Conservation (phyloP, 2,888 invertebrate genomes). For the Amblyjoppa proteus region DNA sequence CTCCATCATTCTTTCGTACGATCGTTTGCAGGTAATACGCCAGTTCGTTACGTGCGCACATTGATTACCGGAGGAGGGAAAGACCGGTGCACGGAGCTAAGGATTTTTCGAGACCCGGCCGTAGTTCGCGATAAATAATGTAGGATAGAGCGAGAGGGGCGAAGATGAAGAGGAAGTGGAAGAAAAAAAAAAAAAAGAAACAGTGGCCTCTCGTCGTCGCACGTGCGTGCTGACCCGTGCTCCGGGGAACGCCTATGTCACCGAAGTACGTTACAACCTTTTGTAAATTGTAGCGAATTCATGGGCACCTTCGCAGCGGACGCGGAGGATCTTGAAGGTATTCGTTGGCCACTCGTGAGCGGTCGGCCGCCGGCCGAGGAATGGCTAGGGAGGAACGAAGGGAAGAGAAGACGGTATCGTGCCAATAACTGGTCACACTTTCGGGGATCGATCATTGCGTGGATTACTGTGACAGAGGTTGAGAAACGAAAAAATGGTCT, state of each 20-base stretch:
- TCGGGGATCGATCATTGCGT: conserved; percentile 1
- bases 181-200: neutral
- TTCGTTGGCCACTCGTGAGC: neutral
- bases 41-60: conserved; percentile 78
- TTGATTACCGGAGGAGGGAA: conserved; percentile 72
- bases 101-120: conserved; percentile 3
- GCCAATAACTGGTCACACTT: neutral
- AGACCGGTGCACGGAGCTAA: conserved; percentile 70
- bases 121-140: conserved; percentile 56
- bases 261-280: conserved; percentile 71
- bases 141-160: conserved; percentile 27
- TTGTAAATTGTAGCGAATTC: conserved; percentile 79
- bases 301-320: conserved; percentile 56
- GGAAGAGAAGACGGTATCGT: neutral
- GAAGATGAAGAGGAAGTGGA: conserved; percentile 8
- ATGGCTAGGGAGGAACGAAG: neutral
- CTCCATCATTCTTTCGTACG: conserved; percentile 33
- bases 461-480: neutral
- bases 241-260: conserved; percentile 49
- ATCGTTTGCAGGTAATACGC: conserved; percentile 78
- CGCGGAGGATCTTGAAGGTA: conserved; percentile 43
- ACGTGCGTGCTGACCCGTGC: conserved; percentile 65
- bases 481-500: conserved; percentile 23
- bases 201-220: conserved; percentile 53
- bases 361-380: neutral